These are phyloP conservation scores for Parthenolecanium corni DNA, from an alignment of 2,888 invertebrate species.

Conservation along the genomic window DNA sequence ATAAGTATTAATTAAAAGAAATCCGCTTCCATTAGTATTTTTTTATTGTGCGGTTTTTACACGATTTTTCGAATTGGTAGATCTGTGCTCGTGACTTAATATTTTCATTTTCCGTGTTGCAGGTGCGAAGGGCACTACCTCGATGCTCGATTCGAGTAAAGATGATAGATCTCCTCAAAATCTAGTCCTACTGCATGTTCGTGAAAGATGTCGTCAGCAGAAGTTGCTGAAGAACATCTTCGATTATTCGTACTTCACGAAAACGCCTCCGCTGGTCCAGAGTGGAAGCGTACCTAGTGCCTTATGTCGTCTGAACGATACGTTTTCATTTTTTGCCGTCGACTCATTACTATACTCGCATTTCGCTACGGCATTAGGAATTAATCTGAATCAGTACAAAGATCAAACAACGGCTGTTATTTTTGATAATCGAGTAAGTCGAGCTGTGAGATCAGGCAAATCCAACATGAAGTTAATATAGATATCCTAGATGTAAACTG, in stretches of 20 bases:
- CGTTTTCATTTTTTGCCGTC: constrained; percentile 54
- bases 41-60: no score
- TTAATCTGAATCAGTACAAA: constrained; percentile 48
- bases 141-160: not conserved
- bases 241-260: constrained; percentile 4
- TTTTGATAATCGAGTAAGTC: constrained; percentile 56
- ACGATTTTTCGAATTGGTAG: no score
- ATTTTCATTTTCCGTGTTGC: no score
- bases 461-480: not conserved
- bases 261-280: not conserved
- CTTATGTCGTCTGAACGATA: constrained; percentile 44
- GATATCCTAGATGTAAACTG: not conserved
- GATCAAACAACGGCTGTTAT: constrained; percentile 58
- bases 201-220: constrained; percentile 18
- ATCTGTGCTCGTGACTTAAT: no score
- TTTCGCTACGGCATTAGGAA: constrained; percentile 62
- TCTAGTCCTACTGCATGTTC: constrained; percentile 21
- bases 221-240: constrained; percentile 18
- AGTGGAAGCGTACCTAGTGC: constrained; percentile 25
- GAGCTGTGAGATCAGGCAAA: not conserved
- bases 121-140: no score
- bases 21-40: no score
- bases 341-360: constrained; percentile 60
- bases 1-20: no score
- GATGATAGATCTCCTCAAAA: constrained; percentile 21